These are phyloP conservation scores for Reticulitermes lucifugus DNA, from an alignment of 2,888 invertebrate species.

Conservation along the genomic window DNA sequence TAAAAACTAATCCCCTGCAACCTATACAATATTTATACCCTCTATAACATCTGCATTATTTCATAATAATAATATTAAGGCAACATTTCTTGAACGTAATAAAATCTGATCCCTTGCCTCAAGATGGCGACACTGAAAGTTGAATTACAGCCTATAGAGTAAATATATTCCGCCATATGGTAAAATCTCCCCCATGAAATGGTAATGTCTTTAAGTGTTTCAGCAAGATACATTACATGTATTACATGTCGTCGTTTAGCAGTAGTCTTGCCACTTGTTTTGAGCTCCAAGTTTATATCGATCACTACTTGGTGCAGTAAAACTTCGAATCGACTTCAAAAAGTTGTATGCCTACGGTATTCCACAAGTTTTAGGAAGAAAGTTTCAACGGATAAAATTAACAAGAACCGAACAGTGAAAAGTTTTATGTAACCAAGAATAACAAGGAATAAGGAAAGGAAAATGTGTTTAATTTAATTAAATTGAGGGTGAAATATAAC, in stretches of 20 bases:
- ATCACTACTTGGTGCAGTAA: not conserved
- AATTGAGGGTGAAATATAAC: conserved; percentile 24
- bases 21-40: too few species aligned
- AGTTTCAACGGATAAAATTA: not conserved
- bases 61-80: too few species aligned
- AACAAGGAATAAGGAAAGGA: conserved; percentile 12
- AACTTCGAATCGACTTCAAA: not conserved
- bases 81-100: too few species aligned
- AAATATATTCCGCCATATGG: too few species aligned
- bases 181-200: too few species aligned
- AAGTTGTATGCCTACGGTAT: not conserved
- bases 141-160: too few species aligned
- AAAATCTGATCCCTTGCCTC: too few species aligned
- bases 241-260: not conserved
- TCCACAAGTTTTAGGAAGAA: not conserved
- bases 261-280: not conserved
- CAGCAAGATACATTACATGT: too few species aligned
- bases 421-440: not conserved
- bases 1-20: too few species aligned
- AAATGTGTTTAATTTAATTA: conserved; percentile 27
- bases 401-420: not conserved
- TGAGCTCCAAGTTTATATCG: not conserved
- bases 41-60: too few species aligned
- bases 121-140: too few species aligned
- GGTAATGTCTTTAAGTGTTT: too few species aligned